phyloP scores from a whole-genome alignment of 2,888 invertebrate species.

The Limnephilus rhombicus region DNA sequence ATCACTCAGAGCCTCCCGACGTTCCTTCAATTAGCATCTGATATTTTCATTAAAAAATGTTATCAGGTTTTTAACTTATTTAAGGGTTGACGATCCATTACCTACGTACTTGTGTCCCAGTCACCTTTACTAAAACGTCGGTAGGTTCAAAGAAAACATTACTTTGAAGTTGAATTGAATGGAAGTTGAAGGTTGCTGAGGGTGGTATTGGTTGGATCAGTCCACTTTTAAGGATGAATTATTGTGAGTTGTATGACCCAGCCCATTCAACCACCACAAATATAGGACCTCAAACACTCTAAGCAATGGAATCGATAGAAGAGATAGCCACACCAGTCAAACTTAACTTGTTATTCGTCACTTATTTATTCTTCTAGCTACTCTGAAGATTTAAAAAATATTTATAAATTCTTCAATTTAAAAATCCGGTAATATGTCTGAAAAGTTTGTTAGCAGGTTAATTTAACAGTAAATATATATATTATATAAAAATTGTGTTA shows the following conservation, averaged over 20 bases:
- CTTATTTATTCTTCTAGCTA: too few species aligned
- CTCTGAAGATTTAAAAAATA: too few species aligned
- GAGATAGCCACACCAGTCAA: not conserved
- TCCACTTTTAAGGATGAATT: constrained; percentile 25
- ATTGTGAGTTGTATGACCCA: not conserved
- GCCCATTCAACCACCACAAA: constrained; percentile 5
- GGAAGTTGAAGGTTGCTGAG: not conserved
- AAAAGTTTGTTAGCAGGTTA: too few species aligned
- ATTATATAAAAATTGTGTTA: too few species aligned
- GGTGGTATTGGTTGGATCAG: constrained; percentile 29
- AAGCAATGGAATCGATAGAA: not conserved
- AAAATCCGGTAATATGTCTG: too few species aligned
- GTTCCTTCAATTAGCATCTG: too few species aligned
- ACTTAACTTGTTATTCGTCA: too few species aligned
- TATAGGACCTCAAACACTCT: not conserved
- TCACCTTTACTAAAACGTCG: constrained; percentile 19
- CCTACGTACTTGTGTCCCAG: not conserved
- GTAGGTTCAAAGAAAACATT: not conserved
- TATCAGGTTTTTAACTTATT: not conserved
- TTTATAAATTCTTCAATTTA: too few species aligned
- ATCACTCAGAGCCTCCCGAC: too few species aligned
- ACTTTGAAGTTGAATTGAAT: not conserved
- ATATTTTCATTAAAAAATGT: too few species aligned
- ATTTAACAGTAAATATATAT: too few species aligned
- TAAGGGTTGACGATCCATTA: not conserved